Evolutionary conservation across 1,140 invertebrate species (phyloP), one percentile per base, ranked within the genome.

Genomic region (Papilio dardanus): DNA sequence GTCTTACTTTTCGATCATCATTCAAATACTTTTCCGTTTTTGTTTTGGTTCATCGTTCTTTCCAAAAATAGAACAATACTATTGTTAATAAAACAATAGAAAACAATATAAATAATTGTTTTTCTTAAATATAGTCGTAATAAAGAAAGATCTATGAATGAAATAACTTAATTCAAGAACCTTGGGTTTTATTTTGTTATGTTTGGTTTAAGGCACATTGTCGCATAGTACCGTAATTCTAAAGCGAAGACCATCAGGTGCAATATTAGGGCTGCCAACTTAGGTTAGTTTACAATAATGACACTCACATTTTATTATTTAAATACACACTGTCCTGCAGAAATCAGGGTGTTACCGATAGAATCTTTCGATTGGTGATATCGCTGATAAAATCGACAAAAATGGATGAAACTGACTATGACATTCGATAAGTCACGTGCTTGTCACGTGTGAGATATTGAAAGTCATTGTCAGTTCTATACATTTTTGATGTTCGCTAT

Each of bases 171-270:
- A 62, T 62, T 62, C 12, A 62, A 14, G 19, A 62, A 28, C 10
- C n/a, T 8, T 2, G 8, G 12, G 8, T 62, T 21, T 2, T 58
- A 58, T 21, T 28, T 62, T 30, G 24, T 62, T 62, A 30, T 1
- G 8, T 62, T 10, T 28, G 2, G 21, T 24, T 0, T 7, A n/a
- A 21, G 21, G 54, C 54, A 28, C 24, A 62, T 19, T 33, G 30
- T 46, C 68, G 68, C 68, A 24, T 28, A 69, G 19, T 69, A 28
- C 16, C 68, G 28, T 50, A 46, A 71, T 71, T 50, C 37, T 42
- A 71, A 50, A 71, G 28, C 2, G 68, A 71, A 71, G 68, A 71
- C 68, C 68, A 28, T 24, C 28, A 71, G 68, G 42, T 71, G 68
- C 68, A 19, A n/a, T 24, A 42, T 40, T 71, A 71, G 37, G 68